A percentile compares a stretch with the other conserved stretches of the same genome.
phyloP scores from a whole-genome alignment of 1,140 invertebrate species.

The Drosophila nikananu region DNA sequence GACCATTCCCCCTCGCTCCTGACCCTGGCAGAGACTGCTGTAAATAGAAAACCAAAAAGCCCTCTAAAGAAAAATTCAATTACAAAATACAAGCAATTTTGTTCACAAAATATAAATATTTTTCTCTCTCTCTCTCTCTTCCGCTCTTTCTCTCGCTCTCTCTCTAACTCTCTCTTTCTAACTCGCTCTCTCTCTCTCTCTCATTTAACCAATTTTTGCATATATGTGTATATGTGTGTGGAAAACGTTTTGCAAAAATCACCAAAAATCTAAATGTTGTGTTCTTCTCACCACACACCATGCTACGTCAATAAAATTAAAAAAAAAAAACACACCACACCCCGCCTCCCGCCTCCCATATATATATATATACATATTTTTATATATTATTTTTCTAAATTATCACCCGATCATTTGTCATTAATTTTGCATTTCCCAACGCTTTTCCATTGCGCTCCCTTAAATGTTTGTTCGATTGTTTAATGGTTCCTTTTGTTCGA shows the following conservation, averaged over 20 bases:
- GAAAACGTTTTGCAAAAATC: slow-evolving; percentile 34
- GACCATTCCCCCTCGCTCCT: neutral
- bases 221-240: slow-evolving; percentile 37
- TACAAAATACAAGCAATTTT: slow-evolving; percentile 24
- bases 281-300: slow-evolving; percentile 26
- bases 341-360: slow-evolving; percentile 3
- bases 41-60: slow-evolving; percentile 17
- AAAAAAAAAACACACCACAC: slow-evolving; percentile 22
- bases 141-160: slow-evolving; percentile 44
- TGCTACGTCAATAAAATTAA: slow-evolving; percentile 22
- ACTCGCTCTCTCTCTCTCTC: slow-evolving; percentile 11
- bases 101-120: slow-evolving; percentile 61
- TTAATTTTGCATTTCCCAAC: slow-evolving; percentile 14
- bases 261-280: slow-evolving; percentile 52
- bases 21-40: slow-evolving; percentile 17
- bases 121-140: slow-evolving; percentile 58
- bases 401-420: slow-evolving; percentile 12
- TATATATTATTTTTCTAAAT: neutral
- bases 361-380: neutral
- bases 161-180: slow-evolving; percentile 37
- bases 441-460: slow-evolving; percentile 15
- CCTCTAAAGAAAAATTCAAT: slow-evolving; percentile 19
- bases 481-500: slow-evolving; percentile 12
- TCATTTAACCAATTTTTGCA: slow-evolving; percentile 35
- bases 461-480: slow-evolving; percentile 41